These are phyloP conservation scores for Lepidurus apus DNA, from an alignment of 1,140 invertebrate genomes.

Conservation along the genomic window DNA sequence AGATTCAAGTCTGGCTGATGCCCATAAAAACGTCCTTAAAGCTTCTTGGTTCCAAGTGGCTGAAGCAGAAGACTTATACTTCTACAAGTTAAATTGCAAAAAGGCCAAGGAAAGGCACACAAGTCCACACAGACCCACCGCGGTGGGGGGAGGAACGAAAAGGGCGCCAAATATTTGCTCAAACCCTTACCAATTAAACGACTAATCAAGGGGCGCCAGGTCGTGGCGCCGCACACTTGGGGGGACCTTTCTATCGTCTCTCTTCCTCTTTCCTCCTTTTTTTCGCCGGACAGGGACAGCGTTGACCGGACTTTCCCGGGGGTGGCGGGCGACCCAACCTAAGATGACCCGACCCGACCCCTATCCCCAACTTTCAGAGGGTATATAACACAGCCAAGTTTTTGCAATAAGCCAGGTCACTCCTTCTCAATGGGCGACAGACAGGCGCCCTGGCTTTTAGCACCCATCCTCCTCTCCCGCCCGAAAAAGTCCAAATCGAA, in stretches of 20 bases:
- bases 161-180: background rate
- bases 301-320: background rate
- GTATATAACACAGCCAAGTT: background rate
- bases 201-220: constrained; percentile 20
- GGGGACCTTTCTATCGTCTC: background rate
- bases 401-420: constrained; percentile 18
- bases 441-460: constrained; percentile 20
- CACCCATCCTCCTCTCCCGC: background rate
- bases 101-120: background rate
- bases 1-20: too few relatives aligned
- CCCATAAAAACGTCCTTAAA: too few relatives aligned
- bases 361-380: too few relatives aligned
- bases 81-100: background rate
- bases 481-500: too few relatives aligned
- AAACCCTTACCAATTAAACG: constrained; percentile 9
- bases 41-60: too few relatives aligned
- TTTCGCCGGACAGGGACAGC: too few relatives aligned
- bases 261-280: too few relatives aligned
- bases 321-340: background rate
- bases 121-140: background rate
- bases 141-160: background rate
- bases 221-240: background rate
- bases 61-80: background rate
- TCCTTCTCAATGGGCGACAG: background rate
- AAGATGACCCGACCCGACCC: background rate